phyloP scores from a whole-genome alignment of 2,797 vertebrate genomes.

The Eulemur mongoz region DNA sequence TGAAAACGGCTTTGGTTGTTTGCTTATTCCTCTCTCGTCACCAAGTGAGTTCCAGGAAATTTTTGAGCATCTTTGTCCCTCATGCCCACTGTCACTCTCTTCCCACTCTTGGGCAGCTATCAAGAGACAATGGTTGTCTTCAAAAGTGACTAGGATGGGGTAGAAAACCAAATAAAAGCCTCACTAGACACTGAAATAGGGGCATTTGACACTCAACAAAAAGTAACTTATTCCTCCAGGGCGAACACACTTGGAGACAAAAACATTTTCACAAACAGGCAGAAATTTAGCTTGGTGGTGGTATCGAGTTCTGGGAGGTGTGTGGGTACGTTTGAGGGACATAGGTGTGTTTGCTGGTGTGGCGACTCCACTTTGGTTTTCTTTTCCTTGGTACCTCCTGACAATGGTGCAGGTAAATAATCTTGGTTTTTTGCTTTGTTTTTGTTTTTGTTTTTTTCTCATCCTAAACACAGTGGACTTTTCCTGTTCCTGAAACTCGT shows the following conservation, averaged over 20 bases:
- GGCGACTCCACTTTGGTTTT: not conserved
- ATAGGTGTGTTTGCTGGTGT: not conserved
- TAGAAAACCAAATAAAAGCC: not conserved
- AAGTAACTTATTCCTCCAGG: not conserved
- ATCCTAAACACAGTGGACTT: not conserved
- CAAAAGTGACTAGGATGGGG: not conserved
- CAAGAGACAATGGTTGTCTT: not conserved
- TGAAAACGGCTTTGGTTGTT: not conserved
- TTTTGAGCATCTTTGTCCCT: not conserved
- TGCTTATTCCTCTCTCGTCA: not conserved
- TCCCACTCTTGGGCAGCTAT: no score
- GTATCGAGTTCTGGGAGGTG: not conserved
- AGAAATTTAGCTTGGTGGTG: not conserved
- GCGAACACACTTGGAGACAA: not conserved
- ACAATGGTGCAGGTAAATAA: not conserved
- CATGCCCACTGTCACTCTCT: rapidly evolving
- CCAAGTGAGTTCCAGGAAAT: not conserved
- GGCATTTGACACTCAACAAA: not conserved
- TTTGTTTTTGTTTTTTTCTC: not conserved
- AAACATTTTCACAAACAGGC: not conserved
- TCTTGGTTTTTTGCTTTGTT: not conserved
- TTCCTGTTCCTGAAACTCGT: not conserved
- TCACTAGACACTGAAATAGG: not conserved
- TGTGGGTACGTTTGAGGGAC: not conserved
- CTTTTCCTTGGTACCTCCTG: not conserved